Evolutionary conservation across 2,113 vertebrate genomes (phyloP).

Genomic region (Anguilla rostrata): DNA sequence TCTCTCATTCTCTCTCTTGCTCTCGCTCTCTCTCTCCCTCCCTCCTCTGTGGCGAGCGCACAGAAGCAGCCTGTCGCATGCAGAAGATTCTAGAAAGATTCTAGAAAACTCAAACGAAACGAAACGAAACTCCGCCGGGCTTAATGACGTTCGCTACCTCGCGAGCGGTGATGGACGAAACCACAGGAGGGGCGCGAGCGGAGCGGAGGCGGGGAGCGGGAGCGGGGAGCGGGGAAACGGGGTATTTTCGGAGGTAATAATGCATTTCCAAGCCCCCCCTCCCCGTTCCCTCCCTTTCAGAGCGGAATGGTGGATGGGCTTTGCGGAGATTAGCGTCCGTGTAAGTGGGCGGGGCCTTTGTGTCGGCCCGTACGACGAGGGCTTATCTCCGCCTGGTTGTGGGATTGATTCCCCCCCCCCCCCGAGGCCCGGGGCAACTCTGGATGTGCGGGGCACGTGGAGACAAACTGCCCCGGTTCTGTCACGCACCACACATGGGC

Average conservation of each 20-base stretch:
- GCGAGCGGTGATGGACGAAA: constrained; percentile 26
- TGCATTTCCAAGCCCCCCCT: constrained; percentile 28
- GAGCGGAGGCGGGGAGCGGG: background rate
- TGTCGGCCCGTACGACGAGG: constrained; percentile 43
- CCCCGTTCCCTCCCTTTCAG: constrained; percentile 31
- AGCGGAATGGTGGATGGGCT: constrained; percentile 30
- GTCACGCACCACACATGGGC: constrained; percentile 41
- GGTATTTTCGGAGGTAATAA: constrained; percentile 35
- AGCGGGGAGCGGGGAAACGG: constrained; percentile 2
- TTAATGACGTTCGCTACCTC: constrained; percentile 16
- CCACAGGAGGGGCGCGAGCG: constrained; percentile 8
- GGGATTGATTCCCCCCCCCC: constrained; percentile 48
- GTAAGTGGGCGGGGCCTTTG: constrained; percentile 47
- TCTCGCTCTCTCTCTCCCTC: too few relatives aligned
- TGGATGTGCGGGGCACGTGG: constrained; percentile 36
- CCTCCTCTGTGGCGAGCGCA: background rate
- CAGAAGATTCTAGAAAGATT: background rate
- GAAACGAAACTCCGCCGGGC: constrained; percentile 5
- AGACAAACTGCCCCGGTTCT: constrained; percentile 53
- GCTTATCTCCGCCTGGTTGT: constrained; percentile 52
- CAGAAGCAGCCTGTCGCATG: background rate
- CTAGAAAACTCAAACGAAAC: background rate
- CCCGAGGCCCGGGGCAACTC: constrained; percentile 33
- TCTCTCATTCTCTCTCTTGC: too few relatives aligned
- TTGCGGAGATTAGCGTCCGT: constrained; percentile 47